Percentiles rank a stretch among this genome's conserved stretches.
phyloP scores from a whole-genome alignment of 2,113 vertebrate species.

The Zosterops hypoxanthus region DNA sequence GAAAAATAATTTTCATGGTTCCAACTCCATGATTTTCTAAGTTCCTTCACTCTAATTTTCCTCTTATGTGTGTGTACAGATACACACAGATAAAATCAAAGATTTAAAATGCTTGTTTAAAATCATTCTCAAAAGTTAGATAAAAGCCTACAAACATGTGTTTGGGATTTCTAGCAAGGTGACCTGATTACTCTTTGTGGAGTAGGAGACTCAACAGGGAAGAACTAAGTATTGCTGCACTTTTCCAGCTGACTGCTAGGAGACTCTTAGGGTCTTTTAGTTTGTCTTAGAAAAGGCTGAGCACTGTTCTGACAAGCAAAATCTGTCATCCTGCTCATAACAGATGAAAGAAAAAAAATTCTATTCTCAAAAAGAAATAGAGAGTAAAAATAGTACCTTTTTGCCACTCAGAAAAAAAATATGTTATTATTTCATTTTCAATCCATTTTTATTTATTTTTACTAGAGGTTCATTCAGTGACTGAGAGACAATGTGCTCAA shows the following conservation, averaged over 20 bases:
- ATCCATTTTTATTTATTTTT: background rate
- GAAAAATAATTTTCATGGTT: background rate
- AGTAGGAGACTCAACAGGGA: background rate
- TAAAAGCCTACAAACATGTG: fast-evolving
- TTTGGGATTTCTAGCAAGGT: background rate
- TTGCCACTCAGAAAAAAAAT: background rate
- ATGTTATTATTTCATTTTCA: background rate
- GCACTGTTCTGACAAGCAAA: background rate
- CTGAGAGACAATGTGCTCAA: background rate
- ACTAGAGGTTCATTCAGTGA: background rate
- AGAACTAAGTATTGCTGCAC: background rate
- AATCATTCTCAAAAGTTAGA: background rate
- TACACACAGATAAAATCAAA: background rate
- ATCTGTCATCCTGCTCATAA: background rate
- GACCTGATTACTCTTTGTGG: background rate
- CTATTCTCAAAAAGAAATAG: background rate
- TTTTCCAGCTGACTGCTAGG: background rate
- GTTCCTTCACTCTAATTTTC: background rate
- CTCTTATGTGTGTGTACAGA: background rate
- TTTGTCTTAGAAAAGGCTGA: background rate
- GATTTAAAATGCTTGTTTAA: background rate
- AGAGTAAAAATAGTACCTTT: background rate
- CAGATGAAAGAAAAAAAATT: fast-evolving
- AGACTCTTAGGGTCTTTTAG: background rate
- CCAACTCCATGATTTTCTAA: background rate